Base-by-base conservation (phyloP, 2,113 vertebrate genomes). In the Ctenodactylus gundi region DNA sequence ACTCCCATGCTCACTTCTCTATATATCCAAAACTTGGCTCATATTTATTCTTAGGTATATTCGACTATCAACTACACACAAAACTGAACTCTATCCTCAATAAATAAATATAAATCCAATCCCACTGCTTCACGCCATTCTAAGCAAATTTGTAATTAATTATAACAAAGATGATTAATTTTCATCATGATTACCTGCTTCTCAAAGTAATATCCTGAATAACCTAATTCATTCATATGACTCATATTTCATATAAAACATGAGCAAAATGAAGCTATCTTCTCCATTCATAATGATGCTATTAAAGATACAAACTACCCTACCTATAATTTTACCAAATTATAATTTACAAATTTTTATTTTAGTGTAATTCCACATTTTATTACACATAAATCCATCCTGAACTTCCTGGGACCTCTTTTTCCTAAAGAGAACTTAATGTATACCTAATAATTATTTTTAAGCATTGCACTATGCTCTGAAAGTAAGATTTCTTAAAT, bases 61-160 rank as follows among this genome's bases (percentile, higher is more conserved):
- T 87, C 90, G 78, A 78, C 46, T 70, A 41, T 46, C 31, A 85
- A 77, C 83, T 83, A 78, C 29, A 67, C 25, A 84, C 21, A 94
- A 88, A 83, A 49, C 58, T 1, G 86, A 57, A 93, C 85, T 94
- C 51, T 58, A n/a, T 68, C 87, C 53, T 88, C 70, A 81, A 76
- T 18, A 77, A 46, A 49, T 73, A 60, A 27, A 75, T n/a, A 46
- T 75, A 1, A 94, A 60, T 65, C 75, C 39, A 70, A 57, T n/a
- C n/a, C n/a, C 68, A 2, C 58, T 68, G 25, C 72, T 68, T 62
- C 58, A 85, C 76, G 23, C 39, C 75, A 93, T 73, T 86, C 91
- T 92, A 95, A 90, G 21, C 15, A 90, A 94, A 70, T 7, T 80
- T 90, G 25, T n/a, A 90, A 90, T 86, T 86, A 93, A 89, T 29